Conservation (phyloP, 1,140 invertebrate species). For the Gryon sp. region DNA sequence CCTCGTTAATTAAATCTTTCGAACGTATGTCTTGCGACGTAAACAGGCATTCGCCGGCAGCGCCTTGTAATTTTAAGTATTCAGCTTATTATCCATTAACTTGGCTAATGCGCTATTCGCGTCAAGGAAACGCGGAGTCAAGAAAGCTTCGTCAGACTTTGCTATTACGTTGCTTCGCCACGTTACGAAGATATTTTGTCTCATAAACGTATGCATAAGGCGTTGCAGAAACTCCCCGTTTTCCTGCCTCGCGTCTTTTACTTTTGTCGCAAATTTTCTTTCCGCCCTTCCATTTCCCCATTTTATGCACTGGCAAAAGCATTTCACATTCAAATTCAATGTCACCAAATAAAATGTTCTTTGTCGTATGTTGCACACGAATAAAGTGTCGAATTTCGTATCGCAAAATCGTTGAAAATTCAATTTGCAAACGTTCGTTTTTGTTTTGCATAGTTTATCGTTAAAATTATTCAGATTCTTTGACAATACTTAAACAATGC, state of each 20-base stretch:
- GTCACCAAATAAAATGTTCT: no score
- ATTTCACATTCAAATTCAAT: no score
- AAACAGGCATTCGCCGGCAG: slow-evolving; percentile 57
- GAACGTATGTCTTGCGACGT: slow-evolving; percentile 56
- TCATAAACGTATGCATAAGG: slow-evolving; percentile 18
- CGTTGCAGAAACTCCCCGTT: slow-evolving; percentile 1
- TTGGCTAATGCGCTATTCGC: slow-evolving; percentile 57
- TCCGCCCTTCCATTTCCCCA: not conserved
- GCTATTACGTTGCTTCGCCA: not conserved
- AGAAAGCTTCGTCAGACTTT: slow-evolving; percentile 16
- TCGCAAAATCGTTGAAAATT: no score
- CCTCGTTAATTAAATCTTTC: slow-evolving; percentile 61
- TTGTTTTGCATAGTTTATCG: no score
- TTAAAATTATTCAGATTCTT: no score
- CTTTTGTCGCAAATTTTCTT: not conserved
- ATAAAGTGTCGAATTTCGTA: no score
- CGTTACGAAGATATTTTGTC: slow-evolving; percentile 7
- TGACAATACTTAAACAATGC: no score
- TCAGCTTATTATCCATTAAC: slow-evolving; percentile 61
- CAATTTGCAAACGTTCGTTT: no score
- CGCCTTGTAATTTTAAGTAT: slow-evolving; percentile 58
- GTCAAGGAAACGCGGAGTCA: slow-evolving; percentile 22
- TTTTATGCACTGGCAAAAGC: not conserved
- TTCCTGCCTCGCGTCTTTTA: not conserved
- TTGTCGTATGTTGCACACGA: no score